Conservation (phyloP, 1,140 invertebrate genomes). For the Heterodera schachtii region DNA sequence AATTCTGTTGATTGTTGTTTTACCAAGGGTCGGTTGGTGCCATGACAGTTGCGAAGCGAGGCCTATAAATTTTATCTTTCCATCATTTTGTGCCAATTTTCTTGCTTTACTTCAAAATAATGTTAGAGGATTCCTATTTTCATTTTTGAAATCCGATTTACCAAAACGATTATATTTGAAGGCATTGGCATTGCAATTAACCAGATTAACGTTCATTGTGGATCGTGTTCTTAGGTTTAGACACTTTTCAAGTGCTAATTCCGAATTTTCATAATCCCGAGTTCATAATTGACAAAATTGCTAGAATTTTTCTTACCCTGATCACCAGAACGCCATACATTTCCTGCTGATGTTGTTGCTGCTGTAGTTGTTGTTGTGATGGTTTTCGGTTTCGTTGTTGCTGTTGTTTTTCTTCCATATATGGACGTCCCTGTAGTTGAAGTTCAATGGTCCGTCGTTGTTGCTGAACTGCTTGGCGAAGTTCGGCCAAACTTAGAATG, state of each 20-base stretch:
- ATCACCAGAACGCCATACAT: background rate
- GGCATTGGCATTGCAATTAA: too few species aligned
- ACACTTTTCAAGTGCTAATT: background rate
- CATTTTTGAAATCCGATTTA: too few species aligned
- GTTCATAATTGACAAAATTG: too few species aligned
- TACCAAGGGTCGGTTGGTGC: background rate
- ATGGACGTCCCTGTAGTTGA: background rate
- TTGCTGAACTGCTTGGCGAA: background rate
- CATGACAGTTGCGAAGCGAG: background rate
- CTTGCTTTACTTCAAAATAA: too few species aligned
- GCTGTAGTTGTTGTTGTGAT: background rate
- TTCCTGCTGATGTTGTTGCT: background rate
- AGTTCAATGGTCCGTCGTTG: background rate
- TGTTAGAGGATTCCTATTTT: too few species aligned
- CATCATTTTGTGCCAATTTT: too few species aligned
- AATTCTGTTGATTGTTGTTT: background rate
- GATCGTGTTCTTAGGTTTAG: background rate
- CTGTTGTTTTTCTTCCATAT: too few species aligned
- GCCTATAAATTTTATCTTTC: too few species aligned
- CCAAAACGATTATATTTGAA: too few species aligned
- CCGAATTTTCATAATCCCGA: background rate
- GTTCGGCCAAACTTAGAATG: constrained; percentile 19
- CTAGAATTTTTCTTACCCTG: background rate
- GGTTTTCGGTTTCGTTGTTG: background rate
- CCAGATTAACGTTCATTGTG: too few species aligned